Evolutionary conservation across 2,113 vertebrate species (phyloP).

Genomic region (Apaloderma vittatum): DNA sequence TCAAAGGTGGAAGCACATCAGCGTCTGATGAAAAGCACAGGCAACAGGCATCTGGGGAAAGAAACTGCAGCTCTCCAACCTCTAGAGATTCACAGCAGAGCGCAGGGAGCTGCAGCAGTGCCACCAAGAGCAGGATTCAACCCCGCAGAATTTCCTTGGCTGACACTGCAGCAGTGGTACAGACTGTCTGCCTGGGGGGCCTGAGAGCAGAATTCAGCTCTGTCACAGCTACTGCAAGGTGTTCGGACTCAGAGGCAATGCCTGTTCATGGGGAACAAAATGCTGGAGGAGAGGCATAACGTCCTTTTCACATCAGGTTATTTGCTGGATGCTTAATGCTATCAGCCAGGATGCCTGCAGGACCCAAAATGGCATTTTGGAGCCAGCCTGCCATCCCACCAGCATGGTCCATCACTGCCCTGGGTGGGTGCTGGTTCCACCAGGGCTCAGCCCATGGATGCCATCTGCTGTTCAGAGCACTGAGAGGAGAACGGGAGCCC

Average conservation of each 20-base stretch:
- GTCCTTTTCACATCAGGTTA: accelerated
- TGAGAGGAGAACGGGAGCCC: neutral
- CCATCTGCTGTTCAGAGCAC: conserved; percentile 43
- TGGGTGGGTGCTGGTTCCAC: neutral
- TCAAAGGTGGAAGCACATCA: neutral
- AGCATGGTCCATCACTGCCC: accelerated
- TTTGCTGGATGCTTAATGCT: neutral
- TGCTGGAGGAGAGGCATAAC: accelerated
- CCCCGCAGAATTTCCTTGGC: accelerated
- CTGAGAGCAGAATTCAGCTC: neutral
- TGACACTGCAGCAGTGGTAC: neutral
- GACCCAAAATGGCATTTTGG: neutral
- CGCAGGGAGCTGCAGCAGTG: neutral
- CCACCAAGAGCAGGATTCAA: neutral
- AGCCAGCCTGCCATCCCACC: neutral
- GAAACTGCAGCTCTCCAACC: neutral
- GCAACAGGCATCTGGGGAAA: neutral
- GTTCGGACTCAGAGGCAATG: neutral
- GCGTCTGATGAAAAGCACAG: neutral
- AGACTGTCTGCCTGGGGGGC: neutral
- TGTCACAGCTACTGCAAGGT: neutral
- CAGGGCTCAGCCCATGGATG: conserved; percentile 15
- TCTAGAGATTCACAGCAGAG: neutral
- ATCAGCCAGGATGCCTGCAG: neutral
- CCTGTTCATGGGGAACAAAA: accelerated